Evolutionary conservation across 1,140 invertebrate species (phyloP).

Genomic region (Saccostrea echinata): DNA sequence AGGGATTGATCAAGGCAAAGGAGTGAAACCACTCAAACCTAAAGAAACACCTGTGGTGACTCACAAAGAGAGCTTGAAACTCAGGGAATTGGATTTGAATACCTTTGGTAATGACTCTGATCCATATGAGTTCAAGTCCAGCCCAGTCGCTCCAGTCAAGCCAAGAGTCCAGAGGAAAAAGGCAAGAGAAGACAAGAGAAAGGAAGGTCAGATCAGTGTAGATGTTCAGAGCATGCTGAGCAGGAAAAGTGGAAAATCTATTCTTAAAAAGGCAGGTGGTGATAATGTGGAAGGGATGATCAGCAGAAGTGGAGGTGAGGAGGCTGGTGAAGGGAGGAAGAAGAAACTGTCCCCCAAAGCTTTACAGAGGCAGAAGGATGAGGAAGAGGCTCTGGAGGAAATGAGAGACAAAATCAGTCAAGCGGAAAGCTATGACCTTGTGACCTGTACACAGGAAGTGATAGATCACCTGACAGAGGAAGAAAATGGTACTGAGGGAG

Average conservation of each 20-base stretch:
- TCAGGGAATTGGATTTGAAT: neutral
- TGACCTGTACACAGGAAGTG: conserved; percentile 71
- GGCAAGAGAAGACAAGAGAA: conserved; percentile 45
- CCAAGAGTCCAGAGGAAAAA: conserved; percentile 43
- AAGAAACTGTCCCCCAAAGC: conserved; percentile 42
- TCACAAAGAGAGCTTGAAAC: neutral
- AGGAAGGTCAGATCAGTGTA: neutral
- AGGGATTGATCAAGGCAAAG: neutral
- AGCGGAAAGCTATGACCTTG: conserved; percentile 72
- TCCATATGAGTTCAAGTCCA: conserved; percentile 67
- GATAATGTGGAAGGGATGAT: neutral
- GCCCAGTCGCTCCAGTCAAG: conserved; percentile 62
- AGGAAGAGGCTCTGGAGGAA: conserved; percentile 53
- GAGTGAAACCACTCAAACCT: neutral
- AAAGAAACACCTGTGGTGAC: neutral
- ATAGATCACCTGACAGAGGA: conserved; percentile 53
- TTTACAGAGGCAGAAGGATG: neutral
- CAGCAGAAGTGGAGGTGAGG: neutral
- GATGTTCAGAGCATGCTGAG: neutral
- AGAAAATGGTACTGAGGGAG: neutral
- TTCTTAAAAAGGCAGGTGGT: neutral
- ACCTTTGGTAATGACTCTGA: conserved; percentile 45
- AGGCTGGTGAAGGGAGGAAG: neutral
- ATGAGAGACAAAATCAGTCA: conserved; percentile 64
- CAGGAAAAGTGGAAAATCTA: conserved; percentile 23